Base-by-base conservation (phyloP, 2,797 vertebrate species). In the Mormyrus proboscirostris region DNA sequence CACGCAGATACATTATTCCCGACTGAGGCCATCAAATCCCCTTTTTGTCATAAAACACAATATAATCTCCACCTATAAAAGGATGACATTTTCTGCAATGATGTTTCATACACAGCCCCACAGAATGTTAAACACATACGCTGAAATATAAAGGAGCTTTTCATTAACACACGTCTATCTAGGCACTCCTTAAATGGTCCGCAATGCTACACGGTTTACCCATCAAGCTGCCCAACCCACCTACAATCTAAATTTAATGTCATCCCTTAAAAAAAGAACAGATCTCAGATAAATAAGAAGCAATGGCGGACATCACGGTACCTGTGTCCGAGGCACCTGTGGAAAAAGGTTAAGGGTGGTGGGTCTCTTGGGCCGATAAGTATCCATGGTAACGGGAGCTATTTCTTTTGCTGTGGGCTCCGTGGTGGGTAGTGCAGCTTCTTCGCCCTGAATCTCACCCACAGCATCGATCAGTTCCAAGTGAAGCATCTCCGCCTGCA, bases 261-360 rank as follows among this genome's bases (percentile, higher is more conserved):
- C 76, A 82, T 33, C 55, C 73, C 6, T 76, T 87, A 87, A 59
- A 16, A 53, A 73, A 76, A 25, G 8, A 16, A 14, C 5, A 22
- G 16, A 69, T 59, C 55, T 50, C n/a, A 12, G 51, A 22, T 33
- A 3, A 44, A 50, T 29, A 25, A 25, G 25, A 44, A 73, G 86
- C 62, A 69, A 89, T 76, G n/a, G 49, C 69, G 44, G 41, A 59
- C 90, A 91, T 57, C 14, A 53, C 86, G 19, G 51, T 87, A 99
- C 98, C 97, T 98, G 98, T 94, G 97, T 97, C 90, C 97, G 97
- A 86, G 98, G 98, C 94, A 98, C 97, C 93, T 98, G 97, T 57
- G 98, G 97, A 94, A 99, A 97, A 91, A 99, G 97, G 96, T 98
- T 98, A 93, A 99, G 97, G 44, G 98, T 99, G 89, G 98, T 99